Evolutionary conservation across 2,113 vertebrate species (phyloP).

Genomic region (Elachura formosa): DNA sequence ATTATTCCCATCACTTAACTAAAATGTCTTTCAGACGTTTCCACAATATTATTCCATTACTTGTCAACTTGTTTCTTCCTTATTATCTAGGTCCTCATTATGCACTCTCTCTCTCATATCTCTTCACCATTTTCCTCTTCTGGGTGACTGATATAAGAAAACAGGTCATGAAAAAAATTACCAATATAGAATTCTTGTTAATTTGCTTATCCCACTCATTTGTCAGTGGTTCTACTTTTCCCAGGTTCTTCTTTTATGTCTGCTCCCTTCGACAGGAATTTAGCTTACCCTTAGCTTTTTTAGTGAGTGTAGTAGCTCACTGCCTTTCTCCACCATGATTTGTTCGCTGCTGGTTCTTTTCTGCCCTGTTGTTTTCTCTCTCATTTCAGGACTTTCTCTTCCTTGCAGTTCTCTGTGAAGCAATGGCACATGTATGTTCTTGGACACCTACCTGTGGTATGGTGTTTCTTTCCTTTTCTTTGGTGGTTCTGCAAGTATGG

Average conservation of each 20-base stretch:
- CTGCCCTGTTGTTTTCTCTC: not conserved
- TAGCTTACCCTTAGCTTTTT: not conserved
- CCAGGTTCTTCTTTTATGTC: not conserved
- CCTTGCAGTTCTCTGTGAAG: not conserved
- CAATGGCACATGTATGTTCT: rapidly evolving
- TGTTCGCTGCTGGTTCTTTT: not conserved
- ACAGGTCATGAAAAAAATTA: not conserved
- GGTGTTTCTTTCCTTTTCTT: not conserved
- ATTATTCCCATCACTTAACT: not conserved
- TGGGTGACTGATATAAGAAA: not conserved
- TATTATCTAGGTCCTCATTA: not conserved
- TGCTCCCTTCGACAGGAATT: not conserved
- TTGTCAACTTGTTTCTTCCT: not conserved
- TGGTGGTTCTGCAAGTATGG: not conserved
- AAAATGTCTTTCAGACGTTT: not conserved
- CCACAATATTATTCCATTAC: not conserved
- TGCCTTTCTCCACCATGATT: not conserved
- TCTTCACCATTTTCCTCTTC: not conserved
- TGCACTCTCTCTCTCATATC: not conserved
- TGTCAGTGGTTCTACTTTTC: not conserved
- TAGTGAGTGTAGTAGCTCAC: not conserved
- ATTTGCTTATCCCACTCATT: not conserved
- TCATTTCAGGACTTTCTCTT: not conserved
- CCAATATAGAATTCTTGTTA: not conserved
- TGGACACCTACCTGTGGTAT: not conserved